A percentile compares a stretch with the other conserved stretches of the same genome.
These are phyloP conservation scores for Nephrotoma appendiculata DNA, from an alignment of 2,888 invertebrate species.

Conservation along the genomic window DNA sequence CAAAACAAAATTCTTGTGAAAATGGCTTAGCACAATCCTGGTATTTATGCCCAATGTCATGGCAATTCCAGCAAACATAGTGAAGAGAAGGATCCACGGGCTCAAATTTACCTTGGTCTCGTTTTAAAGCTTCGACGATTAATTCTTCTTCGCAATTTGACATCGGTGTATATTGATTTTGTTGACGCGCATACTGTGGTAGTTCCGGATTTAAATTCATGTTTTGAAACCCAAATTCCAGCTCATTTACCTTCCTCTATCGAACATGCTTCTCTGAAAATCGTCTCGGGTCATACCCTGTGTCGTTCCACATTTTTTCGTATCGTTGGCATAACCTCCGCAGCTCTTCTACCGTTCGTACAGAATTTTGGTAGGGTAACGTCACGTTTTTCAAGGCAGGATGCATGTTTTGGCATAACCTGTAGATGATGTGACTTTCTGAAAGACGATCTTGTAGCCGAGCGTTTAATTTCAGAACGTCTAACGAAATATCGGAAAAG, in stretches of 20 bases:
- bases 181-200: neutral
- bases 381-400: neutral
- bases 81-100: neutral
- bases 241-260: neutral
- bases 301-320: neutral
- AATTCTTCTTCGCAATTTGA: neutral
- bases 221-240: neutral
- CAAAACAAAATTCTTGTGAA: neutral
- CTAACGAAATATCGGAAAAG: neutral
- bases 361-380: neutral
- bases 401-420: neutral
- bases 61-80: neutral
- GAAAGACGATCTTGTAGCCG: neutral
- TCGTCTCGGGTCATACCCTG: neutral
- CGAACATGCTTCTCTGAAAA: neutral
- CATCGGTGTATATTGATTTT: too few species aligned
- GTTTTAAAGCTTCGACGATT: neutral
- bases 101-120: neutral
- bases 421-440: neutral
- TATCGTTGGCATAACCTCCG: neutral
- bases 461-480: neutral
- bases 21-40: neutral
- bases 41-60: neutral
- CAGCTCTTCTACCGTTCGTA: neutral
- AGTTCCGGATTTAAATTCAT: neutral